Evolutionary conservation across 37 sponge, comb jelly and placozoan species (phyloP), one percentile per base, ranked within the genome.

Genomic region (Petrosia ficiformis): DNA sequence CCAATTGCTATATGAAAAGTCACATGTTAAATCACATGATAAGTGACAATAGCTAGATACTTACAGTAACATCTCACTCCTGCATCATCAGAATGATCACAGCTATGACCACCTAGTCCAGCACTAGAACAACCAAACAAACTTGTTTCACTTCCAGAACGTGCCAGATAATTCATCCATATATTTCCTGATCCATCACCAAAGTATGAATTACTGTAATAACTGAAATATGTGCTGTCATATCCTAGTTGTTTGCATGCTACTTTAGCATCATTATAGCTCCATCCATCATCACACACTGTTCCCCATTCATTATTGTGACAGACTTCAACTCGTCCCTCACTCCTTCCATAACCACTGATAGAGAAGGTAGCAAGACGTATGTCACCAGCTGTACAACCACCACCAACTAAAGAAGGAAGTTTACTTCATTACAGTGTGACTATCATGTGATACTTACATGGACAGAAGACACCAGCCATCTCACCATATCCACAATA

Each of bases 61-160:
- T 48, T 48, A 48, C 54, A 8, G 14, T 10, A 8, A 16, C 76
- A 75, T 0, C 57, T 63, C 25, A 75, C 65, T 64, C 76, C 76
- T 64, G 65, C 76, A 75, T 75, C 76, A 4, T 75, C 65, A 65
- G 28, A 57, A 39, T 75, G 76, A 6, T 1, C 76, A 64, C 76
- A 75, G 65, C 65, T 75, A 35, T 48, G 54, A 14, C 54, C 8
- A 19, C 54, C 54, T 19, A 48, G 8, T 19, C 54, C 65, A 35
- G 35, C 14, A 8, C 14, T 28, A 40, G 8, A 5, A 31, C 76
- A 75, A 19, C 65, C 65, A 59, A 19, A 64, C 19, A 75, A 29
- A 59, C 39, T 21, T 26, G 22, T 59, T 40, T 75, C 76, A 4
- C 24, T 29, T 36, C 76, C 76, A 36, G 38, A 57, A 40, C 76